Base-by-base conservation (phyloP, 2,888 invertebrate genomes). In the Trissolcus japonicus region DNA sequence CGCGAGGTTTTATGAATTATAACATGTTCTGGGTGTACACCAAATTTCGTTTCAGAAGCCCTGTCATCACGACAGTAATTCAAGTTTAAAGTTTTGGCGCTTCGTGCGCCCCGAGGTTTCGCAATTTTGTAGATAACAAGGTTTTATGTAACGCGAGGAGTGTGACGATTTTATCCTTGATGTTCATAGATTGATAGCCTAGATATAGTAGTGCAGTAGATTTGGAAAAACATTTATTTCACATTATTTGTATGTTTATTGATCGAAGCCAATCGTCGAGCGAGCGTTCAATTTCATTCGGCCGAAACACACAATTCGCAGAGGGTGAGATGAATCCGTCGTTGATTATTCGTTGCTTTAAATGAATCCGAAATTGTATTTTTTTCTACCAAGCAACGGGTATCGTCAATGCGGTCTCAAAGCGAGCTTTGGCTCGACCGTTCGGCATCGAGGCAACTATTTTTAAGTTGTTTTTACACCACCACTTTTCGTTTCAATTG, bases 311-410 rank as follows among this genome's bases (percentile, higher is more conserved):
- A 46, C 4, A 65, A 56, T 40, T 40, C 55, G 46, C 71, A 17
- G n/a, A n/a, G 16, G 48, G 51, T 17, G 43, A n/a, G 11, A 35
- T 43, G 25, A 59, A 74, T 65, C 57, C 35, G 50, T 57, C 51
- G 46, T 76, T 78, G 71, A 74, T 13, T 69, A 66, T 57, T 76
- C 69, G 75, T 72, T 71, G 69, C 59, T 65, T 66, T 51, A 65
- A 60, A 67, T 69, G 67, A 69, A 76, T 63, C 50, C 43, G 79
- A 80, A 84, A 80, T 81, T 80, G 82, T 85, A 83, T 86, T 86
- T 83, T 85, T 85, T 46, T 46, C 35, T 35, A 82, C 79, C 81
- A 83, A 79, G 73, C 78, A 80, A 71, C 79, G 76, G 76, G 80
- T 78, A 74, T 71, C 50, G 72, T 79, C 57, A 81, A 79, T 73